These are phyloP conservation scores for Cryptops parisi DNA, from an alignment of 2,888 invertebrate species.

Conservation along the genomic window DNA sequence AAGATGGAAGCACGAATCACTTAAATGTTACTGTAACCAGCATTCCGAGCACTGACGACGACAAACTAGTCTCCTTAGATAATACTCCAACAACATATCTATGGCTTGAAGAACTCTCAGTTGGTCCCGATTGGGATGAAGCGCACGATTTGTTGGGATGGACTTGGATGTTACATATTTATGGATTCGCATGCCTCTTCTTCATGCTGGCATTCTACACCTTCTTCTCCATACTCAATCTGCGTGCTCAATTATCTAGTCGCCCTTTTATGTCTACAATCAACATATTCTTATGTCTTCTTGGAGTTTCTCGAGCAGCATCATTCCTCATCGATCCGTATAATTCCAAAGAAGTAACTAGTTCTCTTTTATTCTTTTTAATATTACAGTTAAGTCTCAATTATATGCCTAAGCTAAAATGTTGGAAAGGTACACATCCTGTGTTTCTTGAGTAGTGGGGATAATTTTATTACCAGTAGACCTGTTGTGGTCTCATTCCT, in stretches of 20 bases:
- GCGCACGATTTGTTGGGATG: conserved; percentile 31
- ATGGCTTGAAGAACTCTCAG: conserved; percentile 11
- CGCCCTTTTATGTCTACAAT: conserved; percentile 42
- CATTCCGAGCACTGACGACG: too few relatives aligned
- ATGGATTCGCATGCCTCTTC: conserved; percentile 42
- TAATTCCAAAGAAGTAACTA: conserved; percentile 38
- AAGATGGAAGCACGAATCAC: background rate
- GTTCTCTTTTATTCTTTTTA: too few relatives aligned
- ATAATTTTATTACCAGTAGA: too few relatives aligned
- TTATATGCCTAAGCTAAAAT: background rate
- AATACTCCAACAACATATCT: conserved; percentile 4
- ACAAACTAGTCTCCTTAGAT: too few relatives aligned
- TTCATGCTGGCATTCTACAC: conserved; percentile 41
- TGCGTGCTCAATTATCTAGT: conserved; percentile 40
- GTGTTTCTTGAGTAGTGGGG: background rate
- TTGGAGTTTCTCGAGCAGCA: conserved; percentile 38
- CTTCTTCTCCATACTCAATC: conserved; percentile 40
- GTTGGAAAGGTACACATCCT: background rate
- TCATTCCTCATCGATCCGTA: conserved; percentile 44
- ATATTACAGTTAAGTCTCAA: background rate
- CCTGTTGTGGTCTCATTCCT: too few relatives aligned
- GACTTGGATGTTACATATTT: conserved; percentile 41
- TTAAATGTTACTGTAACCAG: background rate
- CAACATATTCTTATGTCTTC: conserved; percentile 40
- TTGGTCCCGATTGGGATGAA: conserved; percentile 30